Evolutionary conservation across 53 echinoderm and acorn worm species (phyloP).

Genomic region (Actinopyga echinites): DNA sequence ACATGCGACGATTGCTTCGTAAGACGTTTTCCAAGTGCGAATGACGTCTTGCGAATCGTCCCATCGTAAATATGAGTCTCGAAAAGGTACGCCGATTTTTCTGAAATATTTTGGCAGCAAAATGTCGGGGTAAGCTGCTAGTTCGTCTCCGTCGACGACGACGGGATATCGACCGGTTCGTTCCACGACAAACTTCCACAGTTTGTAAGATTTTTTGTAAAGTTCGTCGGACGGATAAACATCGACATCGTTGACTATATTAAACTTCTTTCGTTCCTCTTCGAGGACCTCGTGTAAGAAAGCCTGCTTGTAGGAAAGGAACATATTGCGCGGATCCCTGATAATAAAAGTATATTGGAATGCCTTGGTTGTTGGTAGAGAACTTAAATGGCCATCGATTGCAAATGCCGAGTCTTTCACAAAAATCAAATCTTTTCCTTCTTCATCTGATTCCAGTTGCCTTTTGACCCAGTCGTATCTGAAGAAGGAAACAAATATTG

Average conservation of each 20-base stretch:
- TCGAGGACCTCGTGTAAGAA: constrained; percentile 20
- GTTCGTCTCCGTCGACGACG: constrained; percentile 47
- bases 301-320: constrained; percentile 44
- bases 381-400: constrained; percentile 27
- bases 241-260: constrained; percentile 27
- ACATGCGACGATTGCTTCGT: constrained; percentile 42
- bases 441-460: constrained; percentile 22
- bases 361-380: constrained; percentile 24
- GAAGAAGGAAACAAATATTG: background rate
- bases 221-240: constrained; percentile 42
- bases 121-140: constrained; percentile 23
- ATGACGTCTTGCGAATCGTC: constrained; percentile 19
- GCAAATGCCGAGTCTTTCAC: constrained; percentile 47
- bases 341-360: constrained; percentile 48
- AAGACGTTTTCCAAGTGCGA: constrained; percentile 41
- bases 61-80: constrained; percentile 31
- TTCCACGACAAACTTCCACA: constrained; percentile 29
- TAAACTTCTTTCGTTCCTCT: background rate
- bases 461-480: constrained; percentile 46
- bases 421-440: constrained; percentile 30
- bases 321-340: constrained; percentile 46
- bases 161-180: constrained; percentile 31
- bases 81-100: constrained; percentile 35
- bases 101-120: constrained; percentile 42
- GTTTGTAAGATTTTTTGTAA: constrained; percentile 35